Percentiles rank a stretch among this genome's conserved stretches.
phyloP scores from a whole-genome alignment of 2,888 invertebrate genomes.

The Tachystola acroxantha region DNA sequence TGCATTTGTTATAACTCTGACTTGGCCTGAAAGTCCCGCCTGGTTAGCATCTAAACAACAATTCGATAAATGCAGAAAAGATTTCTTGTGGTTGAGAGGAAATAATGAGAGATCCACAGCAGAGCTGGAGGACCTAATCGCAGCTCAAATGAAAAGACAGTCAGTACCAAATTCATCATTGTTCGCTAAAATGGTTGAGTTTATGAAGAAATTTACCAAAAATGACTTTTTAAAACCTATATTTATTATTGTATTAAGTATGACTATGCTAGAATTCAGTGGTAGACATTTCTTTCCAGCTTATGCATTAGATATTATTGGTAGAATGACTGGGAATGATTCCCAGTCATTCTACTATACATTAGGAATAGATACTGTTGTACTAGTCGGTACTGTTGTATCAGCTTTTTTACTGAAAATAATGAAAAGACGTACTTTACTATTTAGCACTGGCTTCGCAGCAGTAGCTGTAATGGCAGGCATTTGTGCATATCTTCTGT shows the following conservation, averaged over 20 bases:
- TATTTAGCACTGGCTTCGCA: constrained; percentile 30
- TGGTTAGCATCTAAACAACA: constrained; percentile 79
- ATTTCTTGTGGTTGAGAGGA: constrained; percentile 78
- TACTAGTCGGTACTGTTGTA: constrained; percentile 18
- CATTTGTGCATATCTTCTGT: constrained; percentile 23
- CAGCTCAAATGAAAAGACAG: neutral
- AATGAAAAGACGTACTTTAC: constrained; percentile 25
- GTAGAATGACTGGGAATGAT: constrained; percentile 20
- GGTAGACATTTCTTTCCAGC: constrained; percentile 33
- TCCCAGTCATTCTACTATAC: constrained; percentile 25
- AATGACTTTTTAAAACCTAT: constrained; percentile 27
- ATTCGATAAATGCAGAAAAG: constrained; percentile 67
- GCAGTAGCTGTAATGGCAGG: constrained; percentile 20
- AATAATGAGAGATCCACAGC: constrained; percentile 30
- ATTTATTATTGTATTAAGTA: constrained; percentile 20
- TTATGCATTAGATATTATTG: constrained; percentile 32
- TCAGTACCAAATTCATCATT: constrained; percentile 1
- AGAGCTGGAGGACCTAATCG: constrained; percentile 38
- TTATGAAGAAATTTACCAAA: constrained; percentile 18
- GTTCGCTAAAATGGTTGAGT: constrained; percentile 3
- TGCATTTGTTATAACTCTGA: constrained; percentile 40
- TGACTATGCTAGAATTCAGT: constrained; percentile 25
- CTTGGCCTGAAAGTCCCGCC: constrained; percentile 80
- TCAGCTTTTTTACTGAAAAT: constrained; percentile 19
- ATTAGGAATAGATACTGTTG: constrained; percentile 28